Base-by-base conservation (phyloP, 2,113 vertebrate genomes). In the Mirounga angustirostris region DNA sequence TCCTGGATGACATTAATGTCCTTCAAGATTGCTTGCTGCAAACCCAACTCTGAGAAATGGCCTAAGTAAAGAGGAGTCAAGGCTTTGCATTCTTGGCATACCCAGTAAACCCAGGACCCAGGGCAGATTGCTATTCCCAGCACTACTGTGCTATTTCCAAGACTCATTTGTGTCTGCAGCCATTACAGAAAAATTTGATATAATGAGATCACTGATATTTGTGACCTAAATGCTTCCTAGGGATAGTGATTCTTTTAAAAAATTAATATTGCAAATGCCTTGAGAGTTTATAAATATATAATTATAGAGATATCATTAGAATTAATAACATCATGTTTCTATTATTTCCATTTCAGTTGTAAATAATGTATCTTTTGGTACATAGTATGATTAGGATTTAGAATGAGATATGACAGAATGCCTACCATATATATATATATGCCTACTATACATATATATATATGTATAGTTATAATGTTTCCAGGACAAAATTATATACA, bases 281-380 rank as follows among this genome's bases (percentile, higher is more conserved):
- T 86, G 73, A 86, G 86, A 86, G 86, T 94, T 97, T 89, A 98
- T 98, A 97, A 98, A 98, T 96, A 95, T 58, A 36, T 93, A 95
- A 91, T 91, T 95, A 95, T 94, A 83, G 54, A 82, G 54, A 85
- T 96, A 89, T 54, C 76, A 95, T 97, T 97, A 95, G 22, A 90
- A 69, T 94, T 96, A 94, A 67, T 88, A 97, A 87, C 46, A 91
- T 96, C 24, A 81, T 94, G 43, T 88, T 92, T 84, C 63, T 94
- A 58, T 97, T 90, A 79, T 97, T 95, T 96, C 59, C 22, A 85
- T 88, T 96, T 96, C 22, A 54, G 76, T 89, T 78, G 94, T 91
- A 81, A 89, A 76, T 95, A 74, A 94, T 95, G 0, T 92, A 86
- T 98, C 59, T 93, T 97, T 73, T 61, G 36, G 28, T 78, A 56